Conservation (phyloP, 2,888 invertebrate species). For the Baccha elongata region DNA sequence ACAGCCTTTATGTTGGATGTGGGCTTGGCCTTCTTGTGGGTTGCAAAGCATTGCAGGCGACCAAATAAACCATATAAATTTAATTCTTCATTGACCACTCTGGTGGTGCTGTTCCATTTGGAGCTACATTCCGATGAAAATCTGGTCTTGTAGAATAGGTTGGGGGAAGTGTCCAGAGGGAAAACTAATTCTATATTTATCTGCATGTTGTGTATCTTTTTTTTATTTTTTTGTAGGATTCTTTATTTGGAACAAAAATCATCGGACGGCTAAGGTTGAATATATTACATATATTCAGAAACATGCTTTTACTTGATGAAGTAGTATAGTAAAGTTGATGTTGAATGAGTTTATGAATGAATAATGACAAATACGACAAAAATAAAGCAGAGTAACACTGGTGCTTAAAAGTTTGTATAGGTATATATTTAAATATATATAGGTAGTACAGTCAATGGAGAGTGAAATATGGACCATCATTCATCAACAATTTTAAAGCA, state of each 20-base stretch:
- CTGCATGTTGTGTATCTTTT: slow-evolving; percentile 20
- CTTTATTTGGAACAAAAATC: slow-evolving; percentile 35
- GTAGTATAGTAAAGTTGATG: slow-evolving; percentile 36
- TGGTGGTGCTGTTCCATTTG: slow-evolving; percentile 27
- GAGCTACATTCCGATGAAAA: slow-evolving; percentile 44
- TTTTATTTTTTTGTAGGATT: slow-evolving; percentile 18
- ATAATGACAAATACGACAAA: neutral
- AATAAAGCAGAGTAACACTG: slow-evolving; percentile 2
- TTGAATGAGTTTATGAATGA: slow-evolving; percentile 61
- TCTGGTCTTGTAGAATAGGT: slow-evolving; percentile 5
- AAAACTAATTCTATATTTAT: slow-evolving; percentile 54
- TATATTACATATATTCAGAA: slow-evolving; percentile 27
- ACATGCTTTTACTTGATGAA: slow-evolving; percentile 2
- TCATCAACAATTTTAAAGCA: no score
- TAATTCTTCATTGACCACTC: slow-evolving; percentile 46
- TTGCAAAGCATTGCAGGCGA: no score
- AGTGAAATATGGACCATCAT: no score
- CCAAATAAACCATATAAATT: slow-evolving; percentile 29
- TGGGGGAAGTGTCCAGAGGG: slow-evolving; percentile 6
- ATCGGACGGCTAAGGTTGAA: slow-evolving; percentile 7
- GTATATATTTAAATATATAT: no score
- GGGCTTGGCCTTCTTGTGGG: slow-evolving; percentile 39
- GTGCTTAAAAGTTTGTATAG: slow-evolving; percentile 1
- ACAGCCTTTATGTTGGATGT: slow-evolving; percentile 9
- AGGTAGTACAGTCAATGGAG: no score